Base-by-base conservation (phyloP, 1,140 invertebrate genomes). In the Carposina sasakii region DNA sequence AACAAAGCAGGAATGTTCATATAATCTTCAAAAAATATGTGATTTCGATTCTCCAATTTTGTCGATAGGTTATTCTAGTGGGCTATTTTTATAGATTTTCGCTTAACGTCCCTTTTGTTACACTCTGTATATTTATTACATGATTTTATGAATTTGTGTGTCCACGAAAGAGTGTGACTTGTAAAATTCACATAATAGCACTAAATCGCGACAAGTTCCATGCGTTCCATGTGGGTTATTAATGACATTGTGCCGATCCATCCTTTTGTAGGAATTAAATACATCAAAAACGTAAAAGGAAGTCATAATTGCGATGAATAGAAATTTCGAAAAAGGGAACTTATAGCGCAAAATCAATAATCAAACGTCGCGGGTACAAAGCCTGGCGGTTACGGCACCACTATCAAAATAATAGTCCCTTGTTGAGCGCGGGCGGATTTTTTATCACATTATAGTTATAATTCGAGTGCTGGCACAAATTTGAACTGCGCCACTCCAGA, bases 331-430 rank as follows among this genome's bases (percentile, higher is more conserved):
- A 79, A 73, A 75, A 78, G 63, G 74, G 60, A 74, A 75, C 74
- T 77, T 83, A 79, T 79, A 64, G 76, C 76, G 79, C 81, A 78
- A 83, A 83, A 83, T 83, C 79, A 83, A 83, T 81, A 83, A 81
- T 83, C 71, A 72, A 71, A 72, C 60, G 70, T 62, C 58, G 41
- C 50, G 43, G 48, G 53, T 60, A 82, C 79, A 83, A 82, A 71
- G 61, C 72, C 44, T 57, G 53, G 67, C 72, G 76, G 78, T 78
- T 71, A 73, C 64, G 66, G 67, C 67, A 54, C 69, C 67, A 69
- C 76, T 78, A 77, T 78, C 71, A 77, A 78, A 78, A 81, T 81
- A 82, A 69, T 73, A 47, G 62, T 68, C 67, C 63, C 70, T 76
- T 75, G 76, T 70, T 60, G 41, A 52, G 76, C 71, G 76, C 64